Evolutionary conservation across 2,888 invertebrate species (phyloP), one percentile per base, ranked within the genome.

Genomic region (Meandrusa payeni): DNA sequence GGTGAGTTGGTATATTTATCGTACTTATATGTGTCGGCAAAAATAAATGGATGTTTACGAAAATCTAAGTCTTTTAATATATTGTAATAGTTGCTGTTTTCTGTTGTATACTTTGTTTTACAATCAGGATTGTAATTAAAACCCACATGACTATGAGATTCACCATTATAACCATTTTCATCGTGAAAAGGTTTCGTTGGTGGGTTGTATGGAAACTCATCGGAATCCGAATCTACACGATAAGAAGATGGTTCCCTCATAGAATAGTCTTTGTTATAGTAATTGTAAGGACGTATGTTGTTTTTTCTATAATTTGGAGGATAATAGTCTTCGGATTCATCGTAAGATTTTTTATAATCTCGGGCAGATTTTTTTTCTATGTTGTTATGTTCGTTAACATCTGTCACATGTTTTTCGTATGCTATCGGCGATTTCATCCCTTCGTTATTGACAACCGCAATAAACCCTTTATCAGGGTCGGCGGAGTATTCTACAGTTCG

Each of bases 401-500:
- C n/a, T n/a, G n/a, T n/a, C n/a, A n/a, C n/a, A n/a, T n/a, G n/a
- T n/a, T n/a, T n/a, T n/a, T n/a, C n/a, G n/a, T n/a, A n/a, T n/a
- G 54, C 46, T 44, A 51, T 36, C 43, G 56, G 47, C 5, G 55
- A 46, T 29, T 56, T 52, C 26, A 48, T 66, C n/a, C 76, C 87
- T 44, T 85, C 82, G 52, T 82, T 89, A 52, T 89, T 90, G 2
- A 91, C 89, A 5, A 88, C 76, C 11, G 90, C 90, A 55, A 88
- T 88, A 51, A 91, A 91, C 15, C 90, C 91, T 33, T 74, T 78
- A 36, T 88, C 78, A 5, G 89, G 88, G 40, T 90, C 89, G 10
- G 91, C 89, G 13, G 90, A 89, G 63, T 91, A 91, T 54, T 91
- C 89, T 13, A 91, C 91, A 23, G 88, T 85, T 55, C 91, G 80